These are phyloP conservation scores for Micromys minutus DNA, from an alignment of 2,113 vertebrate species.

Conservation along the genomic window DNA sequence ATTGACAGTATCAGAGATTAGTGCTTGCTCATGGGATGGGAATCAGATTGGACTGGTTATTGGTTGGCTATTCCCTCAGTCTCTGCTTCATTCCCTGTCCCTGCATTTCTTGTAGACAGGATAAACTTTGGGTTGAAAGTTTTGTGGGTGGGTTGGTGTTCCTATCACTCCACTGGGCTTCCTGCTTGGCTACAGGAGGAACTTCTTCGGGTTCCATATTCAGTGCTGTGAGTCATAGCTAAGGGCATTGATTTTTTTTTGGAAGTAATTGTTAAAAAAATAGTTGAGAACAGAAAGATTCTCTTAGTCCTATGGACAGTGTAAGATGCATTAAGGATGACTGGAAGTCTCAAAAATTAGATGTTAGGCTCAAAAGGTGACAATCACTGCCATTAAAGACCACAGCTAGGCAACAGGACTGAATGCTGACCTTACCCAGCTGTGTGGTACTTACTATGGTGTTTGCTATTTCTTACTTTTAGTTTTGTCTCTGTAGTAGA, in stretches of 20 bases:
- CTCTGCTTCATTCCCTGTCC: too few relatives aligned
- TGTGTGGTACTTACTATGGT: not conserved
- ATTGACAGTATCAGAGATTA: too few relatives aligned
- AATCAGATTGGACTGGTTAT: too few relatives aligned
- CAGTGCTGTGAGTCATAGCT: too few relatives aligned
- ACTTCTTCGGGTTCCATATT: too few relatives aligned
- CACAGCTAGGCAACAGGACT: not conserved
- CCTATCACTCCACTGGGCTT: too few relatives aligned
- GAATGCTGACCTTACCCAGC: not conserved
- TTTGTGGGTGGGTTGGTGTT: too few relatives aligned
- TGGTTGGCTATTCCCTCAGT: too few relatives aligned
- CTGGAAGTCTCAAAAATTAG: conserved; percentile 9
- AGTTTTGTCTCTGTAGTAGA: not conserved
- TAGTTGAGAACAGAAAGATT: conserved; percentile 4
- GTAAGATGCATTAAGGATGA: not conserved
- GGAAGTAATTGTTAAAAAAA: not conserved
- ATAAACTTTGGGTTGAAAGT: too few relatives aligned
- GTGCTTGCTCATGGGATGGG: too few relatives aligned
- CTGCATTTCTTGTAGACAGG: too few relatives aligned
- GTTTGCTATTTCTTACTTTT: not conserved
- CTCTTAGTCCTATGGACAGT: conserved; percentile 14
- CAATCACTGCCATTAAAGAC: not conserved
- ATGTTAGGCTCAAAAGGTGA: not conserved
- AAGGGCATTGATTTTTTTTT: not conserved
- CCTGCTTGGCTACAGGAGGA: too few relatives aligned